A percentile compares a stretch with the other conserved stretches of the same genome.
phyloP scores from a whole-genome alignment of 2,797 vertebrate species.

The Microcaecilia unicolor region DNA sequence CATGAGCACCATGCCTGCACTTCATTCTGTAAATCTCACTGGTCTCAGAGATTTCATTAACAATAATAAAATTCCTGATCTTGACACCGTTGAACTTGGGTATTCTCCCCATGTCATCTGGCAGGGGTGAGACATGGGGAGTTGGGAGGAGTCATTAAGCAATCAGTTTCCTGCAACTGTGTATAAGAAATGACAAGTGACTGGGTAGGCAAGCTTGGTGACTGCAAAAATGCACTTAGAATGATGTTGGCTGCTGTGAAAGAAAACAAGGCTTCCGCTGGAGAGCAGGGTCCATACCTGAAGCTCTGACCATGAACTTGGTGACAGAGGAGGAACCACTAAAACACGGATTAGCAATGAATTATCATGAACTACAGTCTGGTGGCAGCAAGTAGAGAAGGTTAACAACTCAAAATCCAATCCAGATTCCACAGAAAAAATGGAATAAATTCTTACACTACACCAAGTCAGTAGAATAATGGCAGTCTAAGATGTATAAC shows the following conservation, averaged over 20 bases:
- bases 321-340: slow-evolving; percentile 56
- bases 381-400: slow-evolving; percentile 43
- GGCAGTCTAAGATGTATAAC: slow-evolving; percentile 44
- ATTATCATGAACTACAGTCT: slow-evolving; percentile 57
- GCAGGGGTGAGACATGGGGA: too few species aligned
- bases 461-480: too few species aligned
- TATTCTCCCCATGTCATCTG: too few species aligned
- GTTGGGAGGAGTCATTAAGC: too few species aligned
- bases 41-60: too few species aligned
- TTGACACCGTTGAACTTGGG: too few species aligned
- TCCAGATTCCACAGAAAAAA: slow-evolving; percentile 31
- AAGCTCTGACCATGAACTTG: slow-evolving; percentile 54
- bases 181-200: slow-evolving; percentile 21
- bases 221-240: slow-evolving; percentile 41
- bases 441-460: too few species aligned
- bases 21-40: too few species aligned
- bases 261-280: slow-evolving; percentile 35
- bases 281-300: slow-evolving; percentile 39
- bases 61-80: too few species aligned
- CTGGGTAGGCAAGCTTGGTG: slow-evolving; percentile 10
- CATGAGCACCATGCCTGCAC: too few species aligned
- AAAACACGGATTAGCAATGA: slow-evolving; percentile 61
- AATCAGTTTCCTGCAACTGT: slow-evolving; percentile 37
- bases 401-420: slow-evolving; percentile 53
- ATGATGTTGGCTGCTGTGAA: slow-evolving; percentile 37